Conservation (phyloP, 2,113 vertebrate genomes). For the Chrysochloris asiatica region DNA sequence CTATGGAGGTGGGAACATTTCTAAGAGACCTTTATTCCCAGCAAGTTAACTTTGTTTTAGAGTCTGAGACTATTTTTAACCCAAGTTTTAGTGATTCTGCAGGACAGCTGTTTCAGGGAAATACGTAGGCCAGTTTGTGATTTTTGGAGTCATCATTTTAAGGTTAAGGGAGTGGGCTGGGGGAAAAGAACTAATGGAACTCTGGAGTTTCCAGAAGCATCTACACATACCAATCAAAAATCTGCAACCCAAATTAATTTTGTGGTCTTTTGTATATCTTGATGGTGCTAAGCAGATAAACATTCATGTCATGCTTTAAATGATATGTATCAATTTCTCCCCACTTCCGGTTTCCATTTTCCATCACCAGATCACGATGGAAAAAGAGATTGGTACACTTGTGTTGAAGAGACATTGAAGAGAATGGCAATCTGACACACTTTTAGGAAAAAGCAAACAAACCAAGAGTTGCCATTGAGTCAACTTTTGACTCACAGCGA, state of each 20-base stretch:
- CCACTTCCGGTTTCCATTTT: neutral
- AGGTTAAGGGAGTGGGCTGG: constrained; percentile 58
- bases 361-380: neutral
- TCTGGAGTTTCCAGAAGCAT: constrained; percentile 12
- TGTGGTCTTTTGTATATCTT: neutral
- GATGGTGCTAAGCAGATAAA: neutral
- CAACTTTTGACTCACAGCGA: neutral
- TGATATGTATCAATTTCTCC: neutral
- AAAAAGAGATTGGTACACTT: neutral
- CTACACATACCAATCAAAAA: neutral
- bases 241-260: neutral
- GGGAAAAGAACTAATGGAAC: constrained; percentile 48
- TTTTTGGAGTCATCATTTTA: constrained; percentile 64
- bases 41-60: constrained; percentile 24
- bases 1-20: neutral
- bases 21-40: constrained; percentile 29
- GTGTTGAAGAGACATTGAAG: neutral
- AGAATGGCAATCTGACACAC: too few species aligned
- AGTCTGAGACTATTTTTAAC: constrained; percentile 66
- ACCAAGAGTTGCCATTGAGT: neutral
- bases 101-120: constrained; percentile 68
- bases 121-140: constrained; percentile 69
- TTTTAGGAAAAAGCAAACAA: neutral
- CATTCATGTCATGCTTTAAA: neutral
- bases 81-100: constrained; percentile 23